Evolutionary conservation across 2,113 vertebrate genomes (phyloP).

Genomic region (Speoplatyrhinus poulsoni): DNA sequence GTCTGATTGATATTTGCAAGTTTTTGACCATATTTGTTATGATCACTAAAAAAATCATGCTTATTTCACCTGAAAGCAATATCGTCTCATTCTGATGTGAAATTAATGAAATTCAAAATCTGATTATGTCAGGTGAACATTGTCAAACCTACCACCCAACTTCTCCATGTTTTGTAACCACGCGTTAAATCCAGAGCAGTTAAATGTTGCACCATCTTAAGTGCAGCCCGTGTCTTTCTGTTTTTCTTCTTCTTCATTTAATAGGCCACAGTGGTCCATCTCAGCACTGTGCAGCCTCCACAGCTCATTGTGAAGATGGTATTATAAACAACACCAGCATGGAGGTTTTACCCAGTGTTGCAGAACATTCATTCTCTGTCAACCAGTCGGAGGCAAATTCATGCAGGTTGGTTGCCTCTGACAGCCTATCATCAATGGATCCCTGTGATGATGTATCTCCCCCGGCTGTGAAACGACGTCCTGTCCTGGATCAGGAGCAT

Average conservation of each 20-base stretch:
- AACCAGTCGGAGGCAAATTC: neutral
- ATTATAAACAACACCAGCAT: neutral
- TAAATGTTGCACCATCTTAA: neutral
- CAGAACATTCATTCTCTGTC: neutral
- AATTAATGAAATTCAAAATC: too few relatives aligned
- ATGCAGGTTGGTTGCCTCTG: neutral
- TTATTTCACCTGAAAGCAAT: too few relatives aligned
- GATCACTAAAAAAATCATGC: too few relatives aligned
- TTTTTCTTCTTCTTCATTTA: neutral
- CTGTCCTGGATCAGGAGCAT: constrained; percentile 22
- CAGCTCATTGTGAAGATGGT: neutral
- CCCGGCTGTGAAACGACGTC: neutral
- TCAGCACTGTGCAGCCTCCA: neutral
- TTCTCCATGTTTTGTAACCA: too few relatives aligned
- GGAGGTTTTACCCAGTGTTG: neutral
- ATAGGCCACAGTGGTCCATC: neutral
- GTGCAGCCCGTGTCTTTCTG: neutral
- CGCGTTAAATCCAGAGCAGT: too few relatives aligned
- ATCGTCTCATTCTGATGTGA: too few relatives aligned
- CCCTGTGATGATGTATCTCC: neutral
- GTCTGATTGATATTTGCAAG: too few relatives aligned
- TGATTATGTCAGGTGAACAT: too few relatives aligned
- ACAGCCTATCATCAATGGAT: constrained; percentile 1
- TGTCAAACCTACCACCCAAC: too few relatives aligned
- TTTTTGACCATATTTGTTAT: too few relatives aligned